phyloP scores from a whole-genome alignment of 2,113 vertebrate genomes.

The Desmodus rotundus region DNA sequence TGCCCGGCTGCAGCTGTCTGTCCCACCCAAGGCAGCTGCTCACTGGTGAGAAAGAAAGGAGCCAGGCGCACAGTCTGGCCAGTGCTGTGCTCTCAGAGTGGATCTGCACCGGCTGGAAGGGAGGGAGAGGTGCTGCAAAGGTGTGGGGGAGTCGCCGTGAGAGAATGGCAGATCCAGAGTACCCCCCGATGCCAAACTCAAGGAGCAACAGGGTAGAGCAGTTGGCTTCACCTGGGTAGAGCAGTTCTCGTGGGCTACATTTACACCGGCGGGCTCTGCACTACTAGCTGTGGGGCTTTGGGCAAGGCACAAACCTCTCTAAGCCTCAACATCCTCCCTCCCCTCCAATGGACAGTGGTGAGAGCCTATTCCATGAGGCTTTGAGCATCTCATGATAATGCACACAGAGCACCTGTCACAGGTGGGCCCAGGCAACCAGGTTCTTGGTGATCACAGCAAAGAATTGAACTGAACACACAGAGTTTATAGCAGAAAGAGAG shows the following conservation, averaged over 20 bases:
- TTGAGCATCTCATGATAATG: not conserved
- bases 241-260: not conserved
- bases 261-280: too few species aligned
- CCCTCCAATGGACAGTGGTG: not conserved
- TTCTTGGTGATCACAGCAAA: too few species aligned
- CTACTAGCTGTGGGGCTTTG: not conserved
- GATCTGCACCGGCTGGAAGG: not conserved
- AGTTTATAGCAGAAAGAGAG: too few species aligned
- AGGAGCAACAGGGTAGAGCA: not conserved
- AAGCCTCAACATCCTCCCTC: not conserved
- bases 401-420: not conserved
- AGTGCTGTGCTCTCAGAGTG: not conserved
- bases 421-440: too few species aligned
- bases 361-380: not conserved
- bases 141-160: not conserved
- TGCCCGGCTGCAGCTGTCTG: not conserved
- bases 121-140: not conserved
- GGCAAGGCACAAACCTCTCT: not conserved
- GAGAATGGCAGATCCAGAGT: not conserved
- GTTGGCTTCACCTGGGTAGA: not conserved
- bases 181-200: not conserved
- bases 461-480: too few species aligned
- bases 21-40: not conserved
- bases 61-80: accelerated
- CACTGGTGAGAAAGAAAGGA: not conserved